Evolutionary conservation across 2,797 vertebrate species (phyloP).

Genomic region (Smutsia temminckii): DNA sequence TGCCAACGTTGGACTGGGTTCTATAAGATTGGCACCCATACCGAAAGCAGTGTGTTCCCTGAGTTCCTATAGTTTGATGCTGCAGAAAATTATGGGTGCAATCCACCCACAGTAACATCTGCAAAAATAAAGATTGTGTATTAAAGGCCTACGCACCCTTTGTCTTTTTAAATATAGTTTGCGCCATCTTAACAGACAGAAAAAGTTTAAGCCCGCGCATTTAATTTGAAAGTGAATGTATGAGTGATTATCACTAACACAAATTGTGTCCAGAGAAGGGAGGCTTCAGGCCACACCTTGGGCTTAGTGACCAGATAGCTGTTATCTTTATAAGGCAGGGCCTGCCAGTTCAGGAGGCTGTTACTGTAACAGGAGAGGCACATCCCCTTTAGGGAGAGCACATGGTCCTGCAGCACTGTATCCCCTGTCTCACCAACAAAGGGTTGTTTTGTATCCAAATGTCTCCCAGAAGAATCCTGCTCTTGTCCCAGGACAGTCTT

Average conservation of each 20-base stretch:
- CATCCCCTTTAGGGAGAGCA: constrained; percentile 76
- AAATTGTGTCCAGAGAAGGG: background rate
- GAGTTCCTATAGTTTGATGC: background rate
- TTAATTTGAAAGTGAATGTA: constrained; percentile 45
- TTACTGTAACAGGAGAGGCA: background rate
- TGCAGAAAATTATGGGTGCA: background rate
- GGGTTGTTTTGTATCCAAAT: constrained; percentile 83
- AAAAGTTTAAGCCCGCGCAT: background rate
- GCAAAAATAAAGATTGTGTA: background rate
- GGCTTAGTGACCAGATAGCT: constrained; percentile 86
- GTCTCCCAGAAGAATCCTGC: constrained; percentile 84
- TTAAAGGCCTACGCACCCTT: background rate
- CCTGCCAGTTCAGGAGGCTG: constrained; percentile 86
- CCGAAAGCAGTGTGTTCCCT: background rate
- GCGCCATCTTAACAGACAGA: background rate
- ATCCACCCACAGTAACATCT: background rate
- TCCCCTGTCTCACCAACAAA: constrained; percentile 87
- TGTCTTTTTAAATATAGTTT: background rate
- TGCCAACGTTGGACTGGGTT: background rate
- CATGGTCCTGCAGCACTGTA: constrained; percentile 87
- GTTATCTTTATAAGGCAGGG: constrained; percentile 79
- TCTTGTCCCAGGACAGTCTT: constrained; percentile 87
- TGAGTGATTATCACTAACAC: background rate
- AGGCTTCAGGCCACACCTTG: background rate
- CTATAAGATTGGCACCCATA: background rate